phyloP scores from a whole-genome alignment of 2,797 vertebrate genomes.

The Amazonetta brasiliensis region DNA sequence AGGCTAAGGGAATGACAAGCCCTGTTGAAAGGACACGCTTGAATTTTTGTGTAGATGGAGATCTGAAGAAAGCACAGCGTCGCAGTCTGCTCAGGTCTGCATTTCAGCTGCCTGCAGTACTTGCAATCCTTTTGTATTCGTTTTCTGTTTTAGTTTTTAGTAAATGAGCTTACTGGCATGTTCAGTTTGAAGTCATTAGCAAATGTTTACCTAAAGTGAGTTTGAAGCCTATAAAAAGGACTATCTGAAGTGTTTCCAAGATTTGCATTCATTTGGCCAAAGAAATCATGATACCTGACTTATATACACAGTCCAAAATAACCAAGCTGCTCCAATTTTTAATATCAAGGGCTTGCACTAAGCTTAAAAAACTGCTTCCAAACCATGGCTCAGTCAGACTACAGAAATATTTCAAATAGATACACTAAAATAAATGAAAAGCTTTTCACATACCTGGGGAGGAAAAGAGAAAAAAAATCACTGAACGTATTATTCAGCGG shows the following conservation, averaged over 20 bases:
- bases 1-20: background rate
- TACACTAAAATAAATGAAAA: background rate
- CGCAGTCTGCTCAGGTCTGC: background rate
- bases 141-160: conserved; percentile 25
- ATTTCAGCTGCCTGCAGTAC: background rate
- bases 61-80: background rate
- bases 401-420: background rate
- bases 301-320: background rate
- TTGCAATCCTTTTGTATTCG: background rate
- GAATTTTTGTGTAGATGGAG: background rate
- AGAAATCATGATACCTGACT: background rate
- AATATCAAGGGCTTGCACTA: background rate
- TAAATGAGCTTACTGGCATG: background rate
- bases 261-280: conserved; percentile 1
- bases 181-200: background rate
- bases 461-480: background rate
- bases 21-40: background rate
- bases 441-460: background rate
- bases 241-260: conserved; percentile 24
- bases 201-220: conserved; percentile 5
- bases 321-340: background rate
- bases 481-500: background rate
- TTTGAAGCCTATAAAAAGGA: conserved; percentile 22
- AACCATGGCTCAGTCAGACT: background rate
- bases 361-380: conserved; percentile 3